Percentiles rank a stretch among this genome's conserved stretches.
Conservation (phyloP, 2,113 vertebrate genomes). For the Vimba vimba region DNA sequence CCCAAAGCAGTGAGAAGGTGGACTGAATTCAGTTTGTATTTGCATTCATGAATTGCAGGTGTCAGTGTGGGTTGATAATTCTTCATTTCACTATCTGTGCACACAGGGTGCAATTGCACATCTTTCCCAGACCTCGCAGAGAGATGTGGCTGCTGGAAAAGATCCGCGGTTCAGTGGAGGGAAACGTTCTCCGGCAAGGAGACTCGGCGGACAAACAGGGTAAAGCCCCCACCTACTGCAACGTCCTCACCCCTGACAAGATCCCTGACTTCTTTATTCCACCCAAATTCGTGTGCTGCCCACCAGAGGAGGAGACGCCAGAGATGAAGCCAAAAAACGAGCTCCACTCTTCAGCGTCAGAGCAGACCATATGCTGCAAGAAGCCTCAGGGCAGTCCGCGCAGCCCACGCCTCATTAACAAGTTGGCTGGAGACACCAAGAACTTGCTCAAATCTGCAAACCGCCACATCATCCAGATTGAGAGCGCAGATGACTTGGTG, state of each 20-base stretch:
- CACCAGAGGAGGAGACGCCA: constrained; percentile 75
- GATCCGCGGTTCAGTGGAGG: constrained; percentile 88
- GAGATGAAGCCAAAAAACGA: constrained; percentile 71
- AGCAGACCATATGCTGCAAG: constrained; percentile 79
- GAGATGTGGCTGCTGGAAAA: constrained; percentile 94
- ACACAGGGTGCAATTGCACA: constrained; percentile 61
- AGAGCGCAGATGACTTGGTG: constrained; percentile 88
- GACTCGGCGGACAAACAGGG: constrained; percentile 77
- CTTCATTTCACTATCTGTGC: constrained; percentile 54
- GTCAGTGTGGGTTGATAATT: background rate
- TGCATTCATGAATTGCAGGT: constrained; percentile 12
- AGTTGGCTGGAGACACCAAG: constrained; percentile 82
- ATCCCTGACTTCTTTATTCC: constrained; percentile 98
- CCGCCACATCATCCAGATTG: constrained; percentile 94
- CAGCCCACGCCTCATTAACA: constrained; percentile 84
- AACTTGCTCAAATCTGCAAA: constrained; percentile 83
- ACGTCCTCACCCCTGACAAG: constrained; percentile 95
- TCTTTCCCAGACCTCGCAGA: constrained; percentile 51
- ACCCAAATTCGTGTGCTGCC: constrained; percentile 84
- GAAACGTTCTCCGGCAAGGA: constrained; percentile 72
- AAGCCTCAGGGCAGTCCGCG: constrained; percentile 82
- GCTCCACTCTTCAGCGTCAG: constrained; percentile 76
- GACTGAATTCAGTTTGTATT: constrained; percentile 14
- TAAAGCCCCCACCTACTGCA: constrained; percentile 83
- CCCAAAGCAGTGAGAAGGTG: background rate